Evolutionary conservation across 2,113 vertebrate species (phyloP).

Genomic region (Bubo blakistoni): DNA sequence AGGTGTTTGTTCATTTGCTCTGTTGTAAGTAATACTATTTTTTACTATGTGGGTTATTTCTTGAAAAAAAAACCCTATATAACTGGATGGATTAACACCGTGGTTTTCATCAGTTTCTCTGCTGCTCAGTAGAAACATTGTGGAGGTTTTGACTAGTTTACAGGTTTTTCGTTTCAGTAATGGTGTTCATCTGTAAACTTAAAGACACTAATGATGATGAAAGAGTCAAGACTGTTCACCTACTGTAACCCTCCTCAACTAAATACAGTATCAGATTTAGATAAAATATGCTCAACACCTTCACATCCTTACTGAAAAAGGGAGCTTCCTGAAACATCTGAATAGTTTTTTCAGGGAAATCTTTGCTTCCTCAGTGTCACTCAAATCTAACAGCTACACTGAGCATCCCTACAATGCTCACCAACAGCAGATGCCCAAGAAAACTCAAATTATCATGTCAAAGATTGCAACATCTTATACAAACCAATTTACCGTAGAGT

Average conservation of each 20-base stretch:
- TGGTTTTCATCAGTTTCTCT: neutral
- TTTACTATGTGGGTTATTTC: neutral
- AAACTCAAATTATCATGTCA: neutral
- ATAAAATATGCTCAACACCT: neutral
- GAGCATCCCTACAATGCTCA: rapidly evolving
- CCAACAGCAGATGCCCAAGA: neutral
- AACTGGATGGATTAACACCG: neutral
- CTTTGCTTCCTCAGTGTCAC: neutral
- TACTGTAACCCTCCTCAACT: neutral
- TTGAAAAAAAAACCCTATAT: neutral
- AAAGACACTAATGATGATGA: neutral
- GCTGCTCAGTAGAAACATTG: neutral
- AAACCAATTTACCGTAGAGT: neutral
- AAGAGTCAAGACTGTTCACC: neutral
- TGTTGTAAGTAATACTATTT: neutral
- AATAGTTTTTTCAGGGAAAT: neutral
- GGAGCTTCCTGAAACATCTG: neutral
- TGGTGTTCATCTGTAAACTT: neutral
- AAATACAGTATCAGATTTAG: neutral
- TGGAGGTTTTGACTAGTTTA: neutral
- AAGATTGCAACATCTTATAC: neutral
- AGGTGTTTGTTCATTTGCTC: neutral
- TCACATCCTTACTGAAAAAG: neutral
- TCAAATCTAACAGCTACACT: neutral
- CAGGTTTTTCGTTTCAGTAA: rapidly evolving